Base-by-base conservation (phyloP, 2,797 vertebrate genomes). In the Epinephelus malabaricus region DNA sequence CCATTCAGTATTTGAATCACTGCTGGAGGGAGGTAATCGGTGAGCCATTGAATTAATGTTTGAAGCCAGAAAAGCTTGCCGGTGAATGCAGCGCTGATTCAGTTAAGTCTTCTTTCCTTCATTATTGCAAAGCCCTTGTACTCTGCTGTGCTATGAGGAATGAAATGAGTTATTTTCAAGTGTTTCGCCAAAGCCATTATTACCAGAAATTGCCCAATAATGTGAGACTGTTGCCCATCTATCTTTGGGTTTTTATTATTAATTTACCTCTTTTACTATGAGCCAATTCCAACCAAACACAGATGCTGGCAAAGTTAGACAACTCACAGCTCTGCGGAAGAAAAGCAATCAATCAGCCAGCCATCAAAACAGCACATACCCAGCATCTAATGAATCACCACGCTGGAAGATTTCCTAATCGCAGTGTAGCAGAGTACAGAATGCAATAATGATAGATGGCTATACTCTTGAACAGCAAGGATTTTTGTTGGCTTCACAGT, bases 331-430 rank as follows among this genome's bases (percentile, higher is more conserved):
- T 82, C 72, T 68, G 81, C 17, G 10, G 65, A 65, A 73, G 76
- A 79, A 81, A 77, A 79, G 71, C 76, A 82, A 91, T 92, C 84
- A 67, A 79, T 89, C 86, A 86, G 49, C 2, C 50, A 63, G 71
- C 62, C 75, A 78, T 86, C 76, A 84, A 79, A 84, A 82, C 66
- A 82, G 59, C 75, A 72, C 79, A 86, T 53, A 80, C 30, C 61
- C 66, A 84, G 62, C 82, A 86, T 86, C 62, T 71, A 85, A 83
- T 84, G 82, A 87, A 84, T 86, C 79, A 83, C 76, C 19, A 53
- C 50, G 53, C 63, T 88, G 85, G 84, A 89, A 79, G 64, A 77
- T 68, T 78, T 84, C 67, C 84, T 85, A 82, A 90, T 86, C 75
- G 21, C 81, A 47, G 68, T 50, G 40, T 23, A 81, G 79, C 88